Conservation (phyloP, 2,113 vertebrate genomes). For the Ceratotherium simum region DNA sequence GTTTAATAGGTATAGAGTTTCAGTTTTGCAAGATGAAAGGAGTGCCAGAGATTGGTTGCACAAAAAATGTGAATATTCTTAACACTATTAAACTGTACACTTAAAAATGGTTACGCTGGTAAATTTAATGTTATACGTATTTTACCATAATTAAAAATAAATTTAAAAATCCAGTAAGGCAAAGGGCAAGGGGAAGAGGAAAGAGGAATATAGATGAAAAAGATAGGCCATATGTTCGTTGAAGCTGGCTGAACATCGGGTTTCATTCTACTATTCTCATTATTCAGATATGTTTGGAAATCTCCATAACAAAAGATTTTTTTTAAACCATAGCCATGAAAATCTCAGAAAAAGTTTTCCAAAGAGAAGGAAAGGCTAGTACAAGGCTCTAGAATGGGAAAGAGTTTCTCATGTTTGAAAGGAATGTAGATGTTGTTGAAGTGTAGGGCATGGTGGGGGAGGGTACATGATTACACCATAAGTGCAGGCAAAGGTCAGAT, state of each 20-base stretch:
- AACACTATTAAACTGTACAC: neutral
- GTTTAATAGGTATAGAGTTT: neutral
- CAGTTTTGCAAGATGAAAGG: neutral
- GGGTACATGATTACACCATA: no score
- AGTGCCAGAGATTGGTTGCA: neutral
- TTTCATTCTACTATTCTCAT: neutral
- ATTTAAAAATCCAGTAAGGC: neutral
- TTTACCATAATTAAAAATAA: neutral
- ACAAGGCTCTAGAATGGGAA: neutral
- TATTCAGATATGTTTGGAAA: neutral
- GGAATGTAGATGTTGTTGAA: neutral
- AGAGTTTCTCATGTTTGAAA: neutral
- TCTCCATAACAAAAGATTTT: neutral
- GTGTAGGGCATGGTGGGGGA: neutral
- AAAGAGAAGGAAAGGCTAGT: neutral
- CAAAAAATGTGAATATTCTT: neutral
- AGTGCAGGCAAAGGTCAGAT: neutral
- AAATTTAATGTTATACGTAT: neutral
- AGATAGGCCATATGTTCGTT: neutral
- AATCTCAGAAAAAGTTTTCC: neutral
- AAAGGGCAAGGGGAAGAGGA: no score
- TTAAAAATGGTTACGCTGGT: neutral
- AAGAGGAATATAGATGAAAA: neutral
- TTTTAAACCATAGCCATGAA: neutral
- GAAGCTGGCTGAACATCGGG: neutral